Evolutionary conservation across 2,888 invertebrate genomes (phyloP).

Genomic region (Ectemnius cavifrons): DNA sequence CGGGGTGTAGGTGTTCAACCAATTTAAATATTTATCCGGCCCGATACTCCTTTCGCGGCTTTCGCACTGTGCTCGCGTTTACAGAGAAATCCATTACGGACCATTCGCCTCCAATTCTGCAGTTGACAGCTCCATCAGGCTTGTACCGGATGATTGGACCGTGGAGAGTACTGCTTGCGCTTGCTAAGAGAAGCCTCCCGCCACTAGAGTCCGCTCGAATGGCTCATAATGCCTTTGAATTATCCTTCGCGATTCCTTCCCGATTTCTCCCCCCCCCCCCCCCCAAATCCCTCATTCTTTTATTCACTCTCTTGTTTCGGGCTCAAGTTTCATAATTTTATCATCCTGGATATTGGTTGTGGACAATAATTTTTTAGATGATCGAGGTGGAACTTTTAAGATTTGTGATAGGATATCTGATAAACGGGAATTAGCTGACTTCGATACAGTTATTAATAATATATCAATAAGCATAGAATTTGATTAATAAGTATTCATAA

Average conservation of each 20-base stretch:
- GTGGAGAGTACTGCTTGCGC: constrained; percentile 51
- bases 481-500: too few relatives aligned
- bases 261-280: neutral
- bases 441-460: too few relatives aligned
- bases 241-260: constrained; percentile 42
- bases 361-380: too few relatives aligned
- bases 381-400: neutral
- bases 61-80: constrained; percentile 41
- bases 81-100: constrained; percentile 57
- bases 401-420: too few relatives aligned
- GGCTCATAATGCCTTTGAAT: constrained; percentile 41
- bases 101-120: constrained; percentile 59
- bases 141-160: constrained; percentile 53
- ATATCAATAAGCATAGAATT: too few relatives aligned
- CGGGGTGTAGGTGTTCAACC: constrained; percentile 25
- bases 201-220: constrained; percentile 25
- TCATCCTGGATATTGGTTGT: too few relatives aligned
- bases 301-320: too few relatives aligned
- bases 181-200: constrained; percentile 48
- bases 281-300: neutral
- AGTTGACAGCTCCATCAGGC: constrained; percentile 60
- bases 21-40: constrained; percentile 58
- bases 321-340: too few relatives aligned
- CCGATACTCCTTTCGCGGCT: constrained; percentile 53
- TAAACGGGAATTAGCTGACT: constrained; percentile 27